Evolutionary conservation across 1,140 invertebrate genomes (phyloP).

Genomic region (Sarcophaga bullata): DNA sequence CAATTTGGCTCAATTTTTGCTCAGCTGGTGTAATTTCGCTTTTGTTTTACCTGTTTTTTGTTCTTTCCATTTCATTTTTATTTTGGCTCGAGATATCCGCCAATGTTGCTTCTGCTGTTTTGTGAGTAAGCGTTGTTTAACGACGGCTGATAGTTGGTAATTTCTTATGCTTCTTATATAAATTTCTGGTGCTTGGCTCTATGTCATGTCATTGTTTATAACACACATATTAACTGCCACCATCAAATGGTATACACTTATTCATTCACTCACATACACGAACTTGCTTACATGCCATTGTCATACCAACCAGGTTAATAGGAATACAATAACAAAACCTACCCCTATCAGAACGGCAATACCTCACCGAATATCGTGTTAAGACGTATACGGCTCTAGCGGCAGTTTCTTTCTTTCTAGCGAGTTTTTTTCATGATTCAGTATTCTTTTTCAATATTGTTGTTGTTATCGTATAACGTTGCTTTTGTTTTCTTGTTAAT

Average conservation of each 20-base stretch:
- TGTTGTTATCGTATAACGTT: background rate
- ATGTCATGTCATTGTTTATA: conserved; percentile 20
- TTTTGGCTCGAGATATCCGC: conserved; percentile 23
- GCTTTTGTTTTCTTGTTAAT: conserved; percentile 20
- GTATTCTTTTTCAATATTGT: background rate
- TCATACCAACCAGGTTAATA: conserved; percentile 40
- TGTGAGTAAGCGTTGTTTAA: background rate
- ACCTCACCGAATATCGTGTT: conserved; percentile 20
- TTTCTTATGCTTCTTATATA: conserved; percentile 22
- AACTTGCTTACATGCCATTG: background rate
- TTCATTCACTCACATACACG: background rate
- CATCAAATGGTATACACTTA: background rate
- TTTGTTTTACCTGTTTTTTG: conserved; percentile 32
- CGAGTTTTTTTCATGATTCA: conserved; percentile 3
- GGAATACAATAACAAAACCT: conserved; percentile 27
- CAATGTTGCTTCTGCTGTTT: background rate
- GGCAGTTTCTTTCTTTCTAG: conserved; percentile 20
- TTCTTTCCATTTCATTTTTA: background rate
- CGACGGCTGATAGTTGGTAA: conserved; percentile 6
- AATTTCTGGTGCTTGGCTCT: conserved; percentile 34
- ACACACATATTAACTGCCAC: background rate
- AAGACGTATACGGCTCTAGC: conserved; percentile 28
- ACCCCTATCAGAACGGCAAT: conserved; percentile 30
- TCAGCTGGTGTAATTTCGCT: conserved; percentile 37
- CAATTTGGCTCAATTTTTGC: background rate